phyloP scores from a whole-genome alignment of 2,113 vertebrate species.

The Gavia stellata region DNA sequence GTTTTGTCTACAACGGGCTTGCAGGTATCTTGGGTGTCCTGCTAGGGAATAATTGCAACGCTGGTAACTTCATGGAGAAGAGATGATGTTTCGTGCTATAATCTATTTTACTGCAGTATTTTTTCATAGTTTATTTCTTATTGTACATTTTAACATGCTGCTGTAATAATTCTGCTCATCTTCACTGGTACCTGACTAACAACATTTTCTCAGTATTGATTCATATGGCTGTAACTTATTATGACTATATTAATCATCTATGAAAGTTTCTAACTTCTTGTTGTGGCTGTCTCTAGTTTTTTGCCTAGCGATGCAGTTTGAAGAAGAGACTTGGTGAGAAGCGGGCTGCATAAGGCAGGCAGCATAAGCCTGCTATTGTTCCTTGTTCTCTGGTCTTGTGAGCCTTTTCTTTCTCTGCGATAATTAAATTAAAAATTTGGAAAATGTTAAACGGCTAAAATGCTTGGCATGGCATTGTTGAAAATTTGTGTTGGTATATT shows the following conservation, averaged over 20 bases:
- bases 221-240: background rate
- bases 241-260: accelerated
- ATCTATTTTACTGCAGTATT: background rate
- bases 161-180: background rate
- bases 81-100: background rate
- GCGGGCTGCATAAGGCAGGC: background rate
- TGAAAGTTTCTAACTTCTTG: background rate
- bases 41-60: background rate
- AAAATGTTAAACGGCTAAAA: background rate
- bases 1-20: background rate
- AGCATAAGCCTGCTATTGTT: background rate
- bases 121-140: background rate
- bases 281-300: background rate
- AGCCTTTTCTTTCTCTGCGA: background rate
- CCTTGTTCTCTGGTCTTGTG: background rate
- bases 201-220: background rate
- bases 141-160: background rate
- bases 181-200: background rate
- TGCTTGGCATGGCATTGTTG: background rate
- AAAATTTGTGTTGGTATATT: background rate
- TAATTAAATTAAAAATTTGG: background rate
- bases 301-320: background rate
- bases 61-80: background rate
- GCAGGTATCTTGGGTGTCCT: background rate
- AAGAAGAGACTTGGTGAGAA: background rate